Base-by-base conservation (phyloP, 2,113 vertebrate genomes). In the Bucco capensis region DNA sequence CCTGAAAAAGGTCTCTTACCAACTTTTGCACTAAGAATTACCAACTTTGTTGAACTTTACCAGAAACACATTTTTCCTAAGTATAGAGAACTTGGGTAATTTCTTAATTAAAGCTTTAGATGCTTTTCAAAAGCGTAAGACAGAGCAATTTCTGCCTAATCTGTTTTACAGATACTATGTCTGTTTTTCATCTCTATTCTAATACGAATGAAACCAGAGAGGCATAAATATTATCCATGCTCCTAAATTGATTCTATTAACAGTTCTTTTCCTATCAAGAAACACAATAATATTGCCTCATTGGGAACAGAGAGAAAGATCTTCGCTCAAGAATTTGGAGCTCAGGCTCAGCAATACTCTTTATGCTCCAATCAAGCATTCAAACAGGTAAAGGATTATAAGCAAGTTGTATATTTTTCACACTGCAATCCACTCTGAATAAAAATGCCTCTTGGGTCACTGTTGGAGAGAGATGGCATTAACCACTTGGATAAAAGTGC, bases 41-140 rank as follows among this genome's bases (percentile, higher is more conserved):
- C 51, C 16, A 94, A 79, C 60, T 75, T 83, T 49, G 85, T 12
- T 93, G 54, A 80, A 90, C 81, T 93, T 66, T 90, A 77, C 84
- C 51, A 83, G 35, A 82, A 91, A 66, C 49, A 53, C 77, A 84
- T 82, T 95, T 96, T 70, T 89, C 61, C 90, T 49, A 74, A 85
- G 21, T 76, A 96, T 71, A 76, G 92, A 78, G 78, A 66, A 87
- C 74, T 71, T 80, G 50, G 82, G 35, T 92, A 94, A 89, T 82
- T 97, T 82, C 69, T 94, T 95, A 95, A 95, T 96, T 95, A 96
- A 96, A 96, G 49, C 53, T 94, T 95, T 81, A 72, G 89, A 93
- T 77, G 76, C 73, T 81, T 96, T 96, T 94, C 65, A 89, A 93
- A 89, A 61, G 23, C 38, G 8, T 51, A 81, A 67, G 54, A 92